Conservation (phyloP, 2,113 vertebrate species). For the Amphiprion ocellaris region DNA sequence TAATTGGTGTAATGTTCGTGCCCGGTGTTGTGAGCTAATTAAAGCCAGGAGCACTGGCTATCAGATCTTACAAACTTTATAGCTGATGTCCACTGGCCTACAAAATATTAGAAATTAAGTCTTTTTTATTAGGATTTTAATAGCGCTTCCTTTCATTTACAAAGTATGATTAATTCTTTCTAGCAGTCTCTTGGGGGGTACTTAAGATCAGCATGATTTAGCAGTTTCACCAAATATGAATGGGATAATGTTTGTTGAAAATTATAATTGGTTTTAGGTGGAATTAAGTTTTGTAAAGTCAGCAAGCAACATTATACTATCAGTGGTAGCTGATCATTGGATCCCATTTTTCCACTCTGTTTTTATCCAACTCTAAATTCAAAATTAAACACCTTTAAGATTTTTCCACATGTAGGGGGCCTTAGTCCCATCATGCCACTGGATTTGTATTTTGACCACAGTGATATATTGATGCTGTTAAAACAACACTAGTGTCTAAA, state of each 20-base stretch:
- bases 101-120: constrained; percentile 8
- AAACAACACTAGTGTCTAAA: too few species aligned
- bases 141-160: neutral
- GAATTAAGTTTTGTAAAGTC: neutral
- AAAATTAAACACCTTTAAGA: neutral
- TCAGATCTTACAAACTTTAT: constrained; percentile 55
- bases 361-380: neutral
- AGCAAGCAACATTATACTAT: neutral
- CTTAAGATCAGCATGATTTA: neutral
- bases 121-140: neutral
- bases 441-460: too few species aligned
- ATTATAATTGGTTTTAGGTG: neutral
- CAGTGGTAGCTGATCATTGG: neutral
- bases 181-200: neutral
- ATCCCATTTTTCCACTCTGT: neutral
- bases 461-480: too few species aligned
- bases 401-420: neutral
- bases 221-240: neutral
- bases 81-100: constrained; percentile 49
- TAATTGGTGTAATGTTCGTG: constrained; percentile 77
- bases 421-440: too few species aligned
- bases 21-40: constrained; percentile 75
- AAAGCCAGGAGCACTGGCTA: constrained; percentile 66
- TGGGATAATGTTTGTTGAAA: neutral
- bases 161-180: neutral